Evolutionary conservation across 2,888 invertebrate species (phyloP), one percentile per base, ranked within the genome.

Genomic region (Nomada lathburiana): DNA sequence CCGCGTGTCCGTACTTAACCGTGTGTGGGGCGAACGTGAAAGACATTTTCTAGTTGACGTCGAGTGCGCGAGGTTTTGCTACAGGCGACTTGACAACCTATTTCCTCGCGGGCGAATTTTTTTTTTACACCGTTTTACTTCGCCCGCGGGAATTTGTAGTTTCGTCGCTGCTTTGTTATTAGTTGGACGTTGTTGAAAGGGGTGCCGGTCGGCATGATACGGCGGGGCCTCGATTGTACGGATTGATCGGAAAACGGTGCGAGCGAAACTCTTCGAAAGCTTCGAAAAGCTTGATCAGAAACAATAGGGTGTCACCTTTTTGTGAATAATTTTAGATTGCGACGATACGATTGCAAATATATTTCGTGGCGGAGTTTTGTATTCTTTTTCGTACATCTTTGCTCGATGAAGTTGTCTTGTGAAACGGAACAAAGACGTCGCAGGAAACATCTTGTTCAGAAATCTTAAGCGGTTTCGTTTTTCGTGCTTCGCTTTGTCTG

Each of bases 31-130:
- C 9, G 20, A 53, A 63, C 53, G 70, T 26, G 29, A 76, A 70
- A 70, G 62, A 62, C 70, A 63, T 70, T 70, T 63, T 23, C 76
- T 62, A 20, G 53, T 55, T 44, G 55, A 63, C 44, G 62, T 53
- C 62, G 47, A 47, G 62, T 62, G 20, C 23, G 36, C n/a, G 26
- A 26, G 36, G 62, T 36, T 42, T 71, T 42, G 68, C 68, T 53
- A 57, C 23, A 16, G 53, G 68, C 68, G 42, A 57, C 18, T 23
- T 42, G 55, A 57, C 7, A 23, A 68, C 20, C 44, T 13, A 44
- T 63, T 63, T 63, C 7, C n/a, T 20, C 16, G 16, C 20, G 63
- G 47, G 20, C 13, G 63, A 63, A 20, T 23, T 13, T 23, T 44
- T 23, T 44, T 63, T 53, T 53, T 20, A 53, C n/a, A 20, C n/a